Conservation (phyloP, 2,797 vertebrate species). For the Anomalospiza imberbis region DNA sequence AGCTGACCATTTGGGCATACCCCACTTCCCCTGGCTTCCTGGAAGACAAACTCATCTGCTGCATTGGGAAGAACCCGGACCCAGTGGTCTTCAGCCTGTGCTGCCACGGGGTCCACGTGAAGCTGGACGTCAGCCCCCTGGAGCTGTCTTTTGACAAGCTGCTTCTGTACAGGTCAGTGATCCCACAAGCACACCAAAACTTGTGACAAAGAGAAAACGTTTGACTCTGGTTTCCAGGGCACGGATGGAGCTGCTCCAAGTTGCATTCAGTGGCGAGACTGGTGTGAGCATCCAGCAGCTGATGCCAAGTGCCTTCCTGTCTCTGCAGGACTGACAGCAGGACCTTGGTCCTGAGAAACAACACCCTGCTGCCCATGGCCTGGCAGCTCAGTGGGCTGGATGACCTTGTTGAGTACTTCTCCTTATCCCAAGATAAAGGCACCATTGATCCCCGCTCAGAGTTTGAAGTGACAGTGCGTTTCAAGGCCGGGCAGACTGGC, state of each 20-base stretch:
- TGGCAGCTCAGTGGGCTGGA: constrained; percentile 86
- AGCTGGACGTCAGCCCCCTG: constrained; percentile 83
- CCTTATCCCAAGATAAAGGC: constrained; percentile 73
- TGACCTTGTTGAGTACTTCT: constrained; percentile 83
- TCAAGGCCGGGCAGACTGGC: constrained; percentile 75
- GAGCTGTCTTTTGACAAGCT: constrained; percentile 82
- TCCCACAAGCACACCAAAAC: not conserved
- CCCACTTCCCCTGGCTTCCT: constrained; percentile 82
- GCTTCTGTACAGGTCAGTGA: constrained; percentile 82
- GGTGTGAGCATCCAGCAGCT: not conserved
- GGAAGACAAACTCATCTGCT: constrained; percentile 85
- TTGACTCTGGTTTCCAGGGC: not conserved
- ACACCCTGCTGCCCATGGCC: constrained; percentile 74
- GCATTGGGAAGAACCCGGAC: constrained; percentile 84
- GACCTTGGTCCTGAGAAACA: constrained; percentile 77
- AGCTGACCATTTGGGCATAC: constrained; percentile 87
- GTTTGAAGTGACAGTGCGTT: constrained; percentile 72
- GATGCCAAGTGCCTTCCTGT: not conserved
- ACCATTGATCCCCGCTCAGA: constrained; percentile 68
- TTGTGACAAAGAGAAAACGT: not conserved
- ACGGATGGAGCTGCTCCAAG: not conserved
- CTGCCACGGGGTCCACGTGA: constrained; percentile 84
- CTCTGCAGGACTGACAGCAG: constrained; percentile 77
- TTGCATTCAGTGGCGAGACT: not conserved
- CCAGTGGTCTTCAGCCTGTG: constrained; percentile 77